Percentiles rank a stretch among this genome's conserved stretches.
Evolutionary conservation across 2,113 vertebrate genomes (phyloP).

Genomic region (Labrus mixtus): DNA sequence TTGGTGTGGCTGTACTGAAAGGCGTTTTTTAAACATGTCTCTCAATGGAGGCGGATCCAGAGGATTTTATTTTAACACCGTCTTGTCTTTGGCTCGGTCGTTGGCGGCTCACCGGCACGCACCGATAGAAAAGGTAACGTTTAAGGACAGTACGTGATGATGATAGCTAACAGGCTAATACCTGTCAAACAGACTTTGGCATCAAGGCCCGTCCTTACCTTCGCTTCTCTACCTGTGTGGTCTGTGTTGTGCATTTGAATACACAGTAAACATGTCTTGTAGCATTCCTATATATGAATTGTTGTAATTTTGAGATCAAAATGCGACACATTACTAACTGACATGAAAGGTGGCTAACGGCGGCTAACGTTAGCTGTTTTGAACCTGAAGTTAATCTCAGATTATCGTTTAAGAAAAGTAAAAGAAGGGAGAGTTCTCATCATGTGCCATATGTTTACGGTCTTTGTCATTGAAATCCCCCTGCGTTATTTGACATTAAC

Average conservation of each 20-base stretch:
- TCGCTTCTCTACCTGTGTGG: rapidly evolving
- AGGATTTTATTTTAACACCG: constrained; percentile 96
- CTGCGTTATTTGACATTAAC: background rate
- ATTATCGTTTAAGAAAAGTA: background rate
- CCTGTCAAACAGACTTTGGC: constrained; percentile 23
- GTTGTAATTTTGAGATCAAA: background rate
- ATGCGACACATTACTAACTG: background rate
- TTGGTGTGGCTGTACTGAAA: constrained; percentile 6
- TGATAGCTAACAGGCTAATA: constrained; percentile 31
- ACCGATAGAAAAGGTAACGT: constrained; percentile 92
- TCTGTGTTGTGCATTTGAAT: background rate
- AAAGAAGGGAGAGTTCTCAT: background rate
- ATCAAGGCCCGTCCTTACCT: constrained; percentile 26
- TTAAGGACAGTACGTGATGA: background rate
- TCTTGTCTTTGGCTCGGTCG: constrained; percentile 93
- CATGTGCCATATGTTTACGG: background rate
- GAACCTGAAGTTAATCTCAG: constrained; percentile 9
- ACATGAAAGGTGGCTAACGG: background rate
- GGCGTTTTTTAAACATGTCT: constrained; percentile 71
- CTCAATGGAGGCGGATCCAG: constrained; percentile 76
- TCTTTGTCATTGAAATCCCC: background rate
- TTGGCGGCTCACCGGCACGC: constrained; percentile 92
- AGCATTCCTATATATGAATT: background rate
- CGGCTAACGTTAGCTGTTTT: constrained; percentile 47
- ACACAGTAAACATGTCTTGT: background rate